These are phyloP conservation scores for Drosophila fuyamai DNA, from an alignment of 1,140 invertebrate species.

Conservation along the genomic window DNA sequence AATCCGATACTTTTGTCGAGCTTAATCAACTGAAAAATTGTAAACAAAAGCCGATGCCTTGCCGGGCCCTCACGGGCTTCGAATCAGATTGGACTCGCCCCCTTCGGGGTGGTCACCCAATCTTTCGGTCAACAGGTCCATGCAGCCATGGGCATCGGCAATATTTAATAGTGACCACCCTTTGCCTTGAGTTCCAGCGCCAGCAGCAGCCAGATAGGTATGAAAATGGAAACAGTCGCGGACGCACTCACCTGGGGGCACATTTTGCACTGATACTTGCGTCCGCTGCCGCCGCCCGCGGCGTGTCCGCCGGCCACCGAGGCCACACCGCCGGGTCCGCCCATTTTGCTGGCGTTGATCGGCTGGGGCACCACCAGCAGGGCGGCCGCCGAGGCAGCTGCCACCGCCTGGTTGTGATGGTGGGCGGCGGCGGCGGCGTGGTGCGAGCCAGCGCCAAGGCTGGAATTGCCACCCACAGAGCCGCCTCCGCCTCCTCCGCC, in stretches of 20 bases:
- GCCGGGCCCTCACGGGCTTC: conserved; percentile 17
- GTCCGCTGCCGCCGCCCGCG: conserved; percentile 82
- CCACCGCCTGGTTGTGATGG: conserved; percentile 84
- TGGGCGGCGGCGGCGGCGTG: conserved; percentile 72
- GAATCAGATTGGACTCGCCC: conserved; percentile 12
- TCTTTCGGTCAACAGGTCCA: conserved; percentile 45
- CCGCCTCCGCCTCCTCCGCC: conserved; percentile 62
- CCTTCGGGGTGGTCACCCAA: conserved; percentile 1
- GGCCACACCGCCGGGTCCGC: conserved; percentile 53
- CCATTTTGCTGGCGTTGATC: conserved; percentile 91
- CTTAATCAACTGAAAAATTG: conserved; percentile 78
- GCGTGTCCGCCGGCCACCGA: conserved; percentile 86
- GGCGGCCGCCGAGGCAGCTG: conserved; percentile 83
- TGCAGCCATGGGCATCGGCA: conserved; percentile 43
- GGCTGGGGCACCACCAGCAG: conserved; percentile 96
- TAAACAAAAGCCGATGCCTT: conserved; percentile 64
- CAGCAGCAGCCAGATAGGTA: conserved; percentile 24
- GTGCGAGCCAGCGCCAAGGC: conserved; percentile 73
- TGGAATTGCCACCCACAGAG: conserved; percentile 85
- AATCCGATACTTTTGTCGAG: conserved; percentile 66
- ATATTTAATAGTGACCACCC: conserved; percentile 48
- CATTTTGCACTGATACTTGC: conserved; percentile 99
- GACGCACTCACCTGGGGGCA: conserved; percentile 94
- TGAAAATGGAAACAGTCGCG: conserved; percentile 31
- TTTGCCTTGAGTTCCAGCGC: conserved; percentile 50